These are phyloP conservation scores for Oncorhynchus masou DNA, from an alignment of 2,113 vertebrate species.

Conservation along the genomic window DNA sequence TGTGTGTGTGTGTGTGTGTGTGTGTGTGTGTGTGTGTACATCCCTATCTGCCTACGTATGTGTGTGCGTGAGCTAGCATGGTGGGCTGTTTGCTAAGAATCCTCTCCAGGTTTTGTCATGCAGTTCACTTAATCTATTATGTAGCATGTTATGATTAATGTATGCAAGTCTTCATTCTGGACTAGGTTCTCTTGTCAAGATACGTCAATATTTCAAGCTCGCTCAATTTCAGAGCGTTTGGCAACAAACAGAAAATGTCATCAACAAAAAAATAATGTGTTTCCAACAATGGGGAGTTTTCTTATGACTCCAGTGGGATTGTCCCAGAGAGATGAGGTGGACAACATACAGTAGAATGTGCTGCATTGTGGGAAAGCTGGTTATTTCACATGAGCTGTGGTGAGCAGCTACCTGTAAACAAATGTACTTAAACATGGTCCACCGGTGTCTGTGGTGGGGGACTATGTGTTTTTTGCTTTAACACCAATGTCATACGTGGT, in stretches of 20 bases:
- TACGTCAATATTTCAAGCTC: neutral
- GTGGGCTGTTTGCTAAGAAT: neutral
- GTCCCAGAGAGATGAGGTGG: neutral
- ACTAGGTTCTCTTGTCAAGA: neutral
- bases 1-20: too few relatives aligned
- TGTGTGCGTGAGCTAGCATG: neutral
- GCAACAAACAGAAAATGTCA: too few relatives aligned
- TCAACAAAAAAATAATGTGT: too few relatives aligned
- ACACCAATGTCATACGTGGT: neutral
- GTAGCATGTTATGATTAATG: neutral
- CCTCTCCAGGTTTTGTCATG: neutral
- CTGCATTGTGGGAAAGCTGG: conserved; percentile 9
- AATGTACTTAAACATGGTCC: neutral
- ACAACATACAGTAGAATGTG: neutral
- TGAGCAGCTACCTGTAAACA: neutral
- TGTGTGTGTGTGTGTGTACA: neutral
- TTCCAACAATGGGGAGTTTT: too few relatives aligned
- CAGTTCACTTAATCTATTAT: neutral
- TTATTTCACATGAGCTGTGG: neutral
- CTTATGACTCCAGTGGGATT: too few relatives aligned
- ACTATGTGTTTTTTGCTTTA: conserved; percentile 3
- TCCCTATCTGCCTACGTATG: neutral
- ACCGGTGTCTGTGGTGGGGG: too few relatives aligned
- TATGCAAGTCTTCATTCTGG: neutral
- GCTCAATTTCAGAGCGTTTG: too few relatives aligned